Evolutionary conservation across 1,140 invertebrate genomes (phyloP).

Genomic region (Aethina tumida): DNA sequence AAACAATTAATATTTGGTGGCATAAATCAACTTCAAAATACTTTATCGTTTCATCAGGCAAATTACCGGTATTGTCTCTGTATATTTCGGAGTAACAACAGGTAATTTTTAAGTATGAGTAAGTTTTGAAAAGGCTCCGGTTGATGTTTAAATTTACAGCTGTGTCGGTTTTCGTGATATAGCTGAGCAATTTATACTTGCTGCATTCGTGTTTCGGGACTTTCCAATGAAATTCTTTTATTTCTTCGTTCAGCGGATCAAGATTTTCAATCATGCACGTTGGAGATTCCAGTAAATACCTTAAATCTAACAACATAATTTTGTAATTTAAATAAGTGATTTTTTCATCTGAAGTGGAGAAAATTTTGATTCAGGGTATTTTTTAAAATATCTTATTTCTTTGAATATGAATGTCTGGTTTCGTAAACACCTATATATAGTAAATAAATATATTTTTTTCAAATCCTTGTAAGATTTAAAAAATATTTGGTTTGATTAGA

Average conservation of each 20-base stretch:
- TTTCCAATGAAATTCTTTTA: constrained; percentile 45
- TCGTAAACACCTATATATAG: too few species aligned
- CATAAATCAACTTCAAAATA: constrained; percentile 5
- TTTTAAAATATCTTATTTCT: too few species aligned
- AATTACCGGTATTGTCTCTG: constrained; percentile 4
- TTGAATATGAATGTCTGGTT: too few species aligned
- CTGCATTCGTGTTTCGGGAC: constrained; percentile 46
- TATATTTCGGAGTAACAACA: constrained; percentile 14
- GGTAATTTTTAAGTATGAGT: constrained; percentile 9
- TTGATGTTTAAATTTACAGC: constrained; percentile 15
- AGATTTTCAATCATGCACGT: constrained; percentile 57
- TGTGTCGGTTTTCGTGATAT: constrained; percentile 14
- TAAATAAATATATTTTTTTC: too few species aligned
- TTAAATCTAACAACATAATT: constrained; percentile 2
- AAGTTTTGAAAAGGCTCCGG: constrained; percentile 11
- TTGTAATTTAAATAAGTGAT: too few species aligned
- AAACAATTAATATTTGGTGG: constrained; percentile 1
- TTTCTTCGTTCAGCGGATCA: constrained; percentile 53
- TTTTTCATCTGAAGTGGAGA: too few species aligned
- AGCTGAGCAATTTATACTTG: constrained; percentile 19
- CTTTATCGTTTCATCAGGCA: constrained; percentile 14
- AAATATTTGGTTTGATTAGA: too few species aligned
- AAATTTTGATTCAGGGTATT: too few species aligned
- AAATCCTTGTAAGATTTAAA: too few species aligned
- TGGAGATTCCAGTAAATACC: constrained; percentile 53